Base-by-base conservation (phyloP, 2,797 vertebrate genomes). In the Chelon auratus region DNA sequence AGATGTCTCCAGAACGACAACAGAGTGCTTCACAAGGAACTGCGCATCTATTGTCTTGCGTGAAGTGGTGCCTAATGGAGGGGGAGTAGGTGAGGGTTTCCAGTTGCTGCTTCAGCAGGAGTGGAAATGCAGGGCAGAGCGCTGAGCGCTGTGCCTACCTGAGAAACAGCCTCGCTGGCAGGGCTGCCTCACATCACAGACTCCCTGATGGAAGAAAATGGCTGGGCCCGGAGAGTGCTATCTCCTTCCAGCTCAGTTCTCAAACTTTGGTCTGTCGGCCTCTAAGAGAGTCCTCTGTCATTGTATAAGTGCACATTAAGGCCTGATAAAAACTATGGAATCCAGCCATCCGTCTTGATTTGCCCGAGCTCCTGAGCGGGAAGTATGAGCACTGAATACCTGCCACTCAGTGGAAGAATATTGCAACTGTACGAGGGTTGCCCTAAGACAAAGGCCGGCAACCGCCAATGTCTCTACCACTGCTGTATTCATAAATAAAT, bases 281-380 rank as follows among this genome's bases (percentile, higher is more conserved):
- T 80, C 76, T 51, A 24, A 75, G 77, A 87, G 75, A 86, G 80
- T 78, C 78, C 81, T 89, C 68, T 81, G 87, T 90, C 89, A 91
- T 55, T 84, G 88, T 83, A 62, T 88, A 88, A 89, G 87, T 85
- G 83, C 83, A 87, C 88, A 90, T 90, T 90, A 92, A 78, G 84
- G 77, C 13, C 77, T 90, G 86, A 87, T 93, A 88, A 89, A 85
- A 89, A 86, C 75, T 48, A 86, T 55, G 66, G 78, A 88, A 84
- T 89, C 79, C 72, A 72, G 69, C 75, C 77, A 93, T 93, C 87
- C 56, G 68, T 92, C 91, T 92, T 91, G 83, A 91, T 92, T 91
- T 91, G 64, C 62, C 24, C 3, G 65, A 13, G 77, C 87, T 75
- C 76, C 73, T 69, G 76, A 73, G 74, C 2, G 17, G 71, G 15